A percentile compares a stretch with the other conserved stretches of the same genome.
Conservation (phyloP, 2,797 vertebrate genomes). For the Schizopygopsis malacanthus region DNA sequence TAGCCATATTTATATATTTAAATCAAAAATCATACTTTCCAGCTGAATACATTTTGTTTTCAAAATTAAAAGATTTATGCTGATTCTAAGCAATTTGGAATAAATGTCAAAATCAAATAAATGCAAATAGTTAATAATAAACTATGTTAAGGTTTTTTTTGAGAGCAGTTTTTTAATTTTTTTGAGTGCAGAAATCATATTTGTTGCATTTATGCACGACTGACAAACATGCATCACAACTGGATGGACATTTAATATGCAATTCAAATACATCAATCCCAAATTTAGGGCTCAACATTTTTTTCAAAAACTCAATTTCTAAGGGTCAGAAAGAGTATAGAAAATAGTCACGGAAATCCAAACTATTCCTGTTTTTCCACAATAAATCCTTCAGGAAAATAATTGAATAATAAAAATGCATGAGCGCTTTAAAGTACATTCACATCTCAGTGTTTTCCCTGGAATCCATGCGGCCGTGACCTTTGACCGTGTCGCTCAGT, state of each 20-base stretch:
- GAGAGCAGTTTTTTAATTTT: too few relatives aligned
- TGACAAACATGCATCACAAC: not conserved
- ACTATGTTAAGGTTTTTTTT: not conserved
- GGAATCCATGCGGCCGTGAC: not conserved
- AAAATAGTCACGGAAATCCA: not conserved
- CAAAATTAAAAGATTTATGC: not conserved
- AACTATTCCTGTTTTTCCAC: not conserved
- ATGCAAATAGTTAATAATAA: not conserved
- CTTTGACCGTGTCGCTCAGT: not conserved
- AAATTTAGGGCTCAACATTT: not conserved
- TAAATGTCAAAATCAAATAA: not conserved
- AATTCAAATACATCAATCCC: not conserved
- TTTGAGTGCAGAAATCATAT: not conserved
- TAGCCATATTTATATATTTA: not conserved
- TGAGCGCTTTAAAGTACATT: not conserved
- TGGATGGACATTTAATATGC: not conserved
- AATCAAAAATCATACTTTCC: not conserved
- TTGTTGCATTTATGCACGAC: not conserved
- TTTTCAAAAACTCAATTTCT: not conserved
- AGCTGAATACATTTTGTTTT: not conserved
- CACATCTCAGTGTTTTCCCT: not conserved
- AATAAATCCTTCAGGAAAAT: not conserved
- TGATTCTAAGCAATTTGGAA: not conserved
- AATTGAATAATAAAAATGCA: not conserved
- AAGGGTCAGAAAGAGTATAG: not conserved